Evolutionary conservation across 2,888 invertebrate genomes (phyloP).

Genomic region (Xanthostigma xanthostigma): DNA sequence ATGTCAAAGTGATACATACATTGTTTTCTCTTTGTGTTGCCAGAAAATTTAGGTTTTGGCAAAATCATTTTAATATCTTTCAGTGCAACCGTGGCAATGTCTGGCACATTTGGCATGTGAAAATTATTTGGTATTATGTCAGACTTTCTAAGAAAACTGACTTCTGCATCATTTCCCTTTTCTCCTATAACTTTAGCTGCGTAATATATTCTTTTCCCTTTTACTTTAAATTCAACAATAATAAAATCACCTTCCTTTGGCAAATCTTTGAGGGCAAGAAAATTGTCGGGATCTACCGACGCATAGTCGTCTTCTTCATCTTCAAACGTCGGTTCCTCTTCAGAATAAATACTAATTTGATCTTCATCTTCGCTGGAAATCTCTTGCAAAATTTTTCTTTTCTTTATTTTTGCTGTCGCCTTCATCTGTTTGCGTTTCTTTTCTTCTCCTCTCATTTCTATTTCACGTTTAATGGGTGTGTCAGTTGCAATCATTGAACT

Average conservation of each 20-base stretch:
- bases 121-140: constrained; percentile 8
- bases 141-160: constrained; percentile 3
- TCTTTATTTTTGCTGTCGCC: constrained; percentile 12
- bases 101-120: constrained; percentile 14
- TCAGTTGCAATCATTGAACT: constrained; percentile 17
- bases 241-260: constrained; percentile 7
- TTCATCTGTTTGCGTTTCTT: constrained; percentile 8
- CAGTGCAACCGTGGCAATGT: constrained; percentile 13
- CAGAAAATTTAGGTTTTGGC: constrained; percentile 4
- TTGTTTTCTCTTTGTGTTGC: constrained; percentile 13
- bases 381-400: constrained; percentile 11
- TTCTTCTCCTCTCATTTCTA: constrained; percentile 11
- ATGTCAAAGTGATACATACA: constrained; percentile 13
- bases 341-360: constrained; percentile 14
- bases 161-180: constrained; percentile 4
- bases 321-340: constrained; percentile 9
- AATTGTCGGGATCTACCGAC: constrained; percentile 5
- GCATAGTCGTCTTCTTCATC: constrained; percentile 5
- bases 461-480: constrained; percentile 17
- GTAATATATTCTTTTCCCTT: constrained; percentile 5
- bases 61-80: constrained; percentile 9
- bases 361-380: constrained; percentile 13
- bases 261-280: constrained; percentile 12
- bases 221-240: constrained; percentile 7
- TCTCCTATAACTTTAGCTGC: constrained; percentile 6